Percentiles rank a stretch among this genome's conserved stretches.
phyloP scores from a whole-genome alignment of 2,113 vertebrate species.

The Progne subis region DNA sequence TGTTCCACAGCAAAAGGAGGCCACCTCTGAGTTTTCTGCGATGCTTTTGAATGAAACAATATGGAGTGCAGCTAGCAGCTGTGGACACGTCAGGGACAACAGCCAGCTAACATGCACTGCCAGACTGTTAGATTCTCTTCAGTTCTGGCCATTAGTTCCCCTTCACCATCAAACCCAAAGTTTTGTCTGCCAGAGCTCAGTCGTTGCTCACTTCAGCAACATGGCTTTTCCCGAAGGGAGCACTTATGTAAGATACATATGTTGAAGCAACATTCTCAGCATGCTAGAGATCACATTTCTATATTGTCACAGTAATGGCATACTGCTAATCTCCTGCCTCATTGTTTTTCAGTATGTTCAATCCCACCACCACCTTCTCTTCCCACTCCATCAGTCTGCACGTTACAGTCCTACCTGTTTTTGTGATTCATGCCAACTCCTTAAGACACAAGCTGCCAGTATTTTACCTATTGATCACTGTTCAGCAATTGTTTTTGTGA shows the following conservation, averaged over 20 bases:
- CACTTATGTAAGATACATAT: not conserved
- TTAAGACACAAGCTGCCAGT: not conserved
- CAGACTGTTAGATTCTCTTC: conserved; percentile 43
- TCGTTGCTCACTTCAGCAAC: not conserved
- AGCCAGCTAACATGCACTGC: conserved; percentile 82
- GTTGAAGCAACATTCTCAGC: not conserved
- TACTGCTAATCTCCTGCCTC: not conserved
- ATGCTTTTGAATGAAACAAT: conserved; percentile 50
- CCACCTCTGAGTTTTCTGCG: not conserved
- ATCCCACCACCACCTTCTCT: not conserved
- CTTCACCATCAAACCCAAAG: not conserved
- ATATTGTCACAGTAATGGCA: not conserved
- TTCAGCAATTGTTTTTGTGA: not conserved
- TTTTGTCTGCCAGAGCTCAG: not conserved
- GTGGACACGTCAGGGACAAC: conserved; percentile 55
- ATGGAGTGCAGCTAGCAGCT: conserved; percentile 76
- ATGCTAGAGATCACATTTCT: not conserved
- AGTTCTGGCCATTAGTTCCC: not conserved
- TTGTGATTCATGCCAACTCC: not conserved
- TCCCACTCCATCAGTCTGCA: accelerated
- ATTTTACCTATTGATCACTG: not conserved
- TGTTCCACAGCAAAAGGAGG: not conserved
- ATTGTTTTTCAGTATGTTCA: not conserved
- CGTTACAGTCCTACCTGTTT: not conserved
- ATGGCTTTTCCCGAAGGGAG: not conserved